Base-by-base conservation (phyloP, 2,113 vertebrate species). In the Rana temporaria region DNA sequence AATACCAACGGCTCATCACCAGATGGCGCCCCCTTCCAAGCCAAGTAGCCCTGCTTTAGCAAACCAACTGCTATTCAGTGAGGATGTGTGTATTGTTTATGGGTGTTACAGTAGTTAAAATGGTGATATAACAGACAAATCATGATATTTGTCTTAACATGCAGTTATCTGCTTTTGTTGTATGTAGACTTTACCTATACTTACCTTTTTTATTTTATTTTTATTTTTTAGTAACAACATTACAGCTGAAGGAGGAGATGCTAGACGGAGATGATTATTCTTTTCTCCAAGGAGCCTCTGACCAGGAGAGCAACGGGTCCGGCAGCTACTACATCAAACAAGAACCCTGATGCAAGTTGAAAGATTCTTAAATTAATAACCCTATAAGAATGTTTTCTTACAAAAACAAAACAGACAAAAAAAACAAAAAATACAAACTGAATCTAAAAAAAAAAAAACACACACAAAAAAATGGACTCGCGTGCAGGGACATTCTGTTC, bases 301-400 rank as follows among this genome's bases (percentile, higher is more conserved):
- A 98, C 90, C 98, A 98, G 92, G 97, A 99, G 79, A 98, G 96
- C 93, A 97, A 98, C 2, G 97, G 97, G 87, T 98, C 97, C 6
- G 96, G 96, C 92, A 95, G 95, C 92, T 97, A 97, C 92, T 98
- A 96, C 94, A 98, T 98, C 92, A 97, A 97, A 91, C 98, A 99
- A 79, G 98, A 98, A 80, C 97, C 96, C 7, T 97, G 90, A 96
- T 85, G 84, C 79, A 85, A 85, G 87, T 88, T 70, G 8, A 83
- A 85, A 9, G 56, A 88, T 85, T 18, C 59, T 82, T 86, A 87
- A 79, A 87, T 91, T 42, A 90, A 86, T 90, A 88, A 88, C 42
- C 26, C 12, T 80, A 83, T 85, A 89, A 86, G 77, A 79, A 30
- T 87, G 87, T 73, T 88, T 84, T 84, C 82, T 85, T 60, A 84